Evolutionary conservation across 2,113 vertebrate genomes (phyloP).

Genomic region (Gopherus evgoodei): DNA sequence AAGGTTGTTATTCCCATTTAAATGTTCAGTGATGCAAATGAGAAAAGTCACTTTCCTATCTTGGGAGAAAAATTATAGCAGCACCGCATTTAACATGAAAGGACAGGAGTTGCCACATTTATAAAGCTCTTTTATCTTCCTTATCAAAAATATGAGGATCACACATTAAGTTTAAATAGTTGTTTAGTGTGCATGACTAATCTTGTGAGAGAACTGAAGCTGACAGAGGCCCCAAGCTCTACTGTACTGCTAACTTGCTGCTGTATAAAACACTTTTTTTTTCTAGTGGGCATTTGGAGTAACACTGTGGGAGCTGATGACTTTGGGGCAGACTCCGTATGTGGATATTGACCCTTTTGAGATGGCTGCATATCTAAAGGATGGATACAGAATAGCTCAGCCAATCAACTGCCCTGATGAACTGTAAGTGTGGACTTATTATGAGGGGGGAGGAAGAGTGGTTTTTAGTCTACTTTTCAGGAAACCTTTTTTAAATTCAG

Average conservation of each 20-base stretch:
- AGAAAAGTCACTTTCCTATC: not conserved
- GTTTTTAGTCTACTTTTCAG: not conserved
- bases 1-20: not conserved
- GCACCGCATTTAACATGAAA: not conserved
- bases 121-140: not conserved
- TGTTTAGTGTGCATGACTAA: accelerated
- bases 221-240: not conserved
- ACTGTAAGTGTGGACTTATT: conserved; percentile 84
- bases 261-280: accelerated
- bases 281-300: conserved; percentile 97
- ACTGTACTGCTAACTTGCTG: not conserved
- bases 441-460: not conserved
- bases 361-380: conserved; percentile 98
- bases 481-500: not conserved
- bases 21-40: not conserved
- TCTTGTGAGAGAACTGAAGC: not conserved
- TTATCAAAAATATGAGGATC: not conserved
- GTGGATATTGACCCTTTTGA: conserved; percentile 99
- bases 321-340: conserved; percentile 96
- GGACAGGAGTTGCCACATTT: not conserved
- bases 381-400: conserved; percentile 98
- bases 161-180: not conserved
- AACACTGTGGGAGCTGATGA: conserved; percentile 98
- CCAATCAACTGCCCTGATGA: conserved; percentile 99
- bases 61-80: not conserved